phyloP scores from a whole-genome alignment of 2,113 vertebrate genomes.

The Scalopus aquaticus region DNA sequence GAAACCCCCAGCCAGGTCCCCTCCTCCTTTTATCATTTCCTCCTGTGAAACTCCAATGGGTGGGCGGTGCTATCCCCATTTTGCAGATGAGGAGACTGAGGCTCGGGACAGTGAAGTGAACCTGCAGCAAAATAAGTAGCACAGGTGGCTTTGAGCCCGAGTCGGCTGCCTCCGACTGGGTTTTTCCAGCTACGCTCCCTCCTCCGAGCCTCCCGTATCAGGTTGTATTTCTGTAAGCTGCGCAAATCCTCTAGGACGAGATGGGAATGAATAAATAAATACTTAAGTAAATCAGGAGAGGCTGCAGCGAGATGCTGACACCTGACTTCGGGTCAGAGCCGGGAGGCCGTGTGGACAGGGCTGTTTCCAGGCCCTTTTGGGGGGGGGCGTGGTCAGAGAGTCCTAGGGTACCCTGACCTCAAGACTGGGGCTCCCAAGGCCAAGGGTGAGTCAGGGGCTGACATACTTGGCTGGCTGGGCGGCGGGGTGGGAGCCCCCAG shows the following conservation, averaged over 20 bases:
- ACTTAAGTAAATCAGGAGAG: not conserved
- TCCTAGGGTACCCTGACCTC: not conserved
- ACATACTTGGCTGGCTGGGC: not conserved
- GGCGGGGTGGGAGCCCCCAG: not conserved
- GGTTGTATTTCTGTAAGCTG: slow-evolving; percentile 52
- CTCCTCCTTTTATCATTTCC: not conserved
- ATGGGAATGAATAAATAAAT: not conserved
- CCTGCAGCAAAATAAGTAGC: not conserved
- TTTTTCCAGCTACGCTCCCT: not conserved
- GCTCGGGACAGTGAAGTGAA: not conserved
- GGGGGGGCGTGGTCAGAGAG: not conserved
- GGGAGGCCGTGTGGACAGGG: not conserved
- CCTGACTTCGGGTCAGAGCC: not conserved
- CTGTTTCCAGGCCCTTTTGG: not conserved
- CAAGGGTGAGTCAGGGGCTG: not conserved
- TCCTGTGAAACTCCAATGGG: not conserved
- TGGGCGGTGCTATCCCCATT: not conserved
- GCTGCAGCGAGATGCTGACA: not conserved
- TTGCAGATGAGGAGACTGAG: not conserved
- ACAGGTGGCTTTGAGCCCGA: too few relatives aligned
- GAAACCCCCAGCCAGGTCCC: not conserved
- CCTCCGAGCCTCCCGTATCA: not conserved
- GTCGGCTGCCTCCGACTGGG: not conserved
- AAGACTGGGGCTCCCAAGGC: not conserved
- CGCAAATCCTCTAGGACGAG: not conserved